Evolutionary conservation across 2,888 invertebrate species (phyloP), one percentile per base, ranked within the genome.

Genomic region (Caenorhabditis sp.): DNA sequence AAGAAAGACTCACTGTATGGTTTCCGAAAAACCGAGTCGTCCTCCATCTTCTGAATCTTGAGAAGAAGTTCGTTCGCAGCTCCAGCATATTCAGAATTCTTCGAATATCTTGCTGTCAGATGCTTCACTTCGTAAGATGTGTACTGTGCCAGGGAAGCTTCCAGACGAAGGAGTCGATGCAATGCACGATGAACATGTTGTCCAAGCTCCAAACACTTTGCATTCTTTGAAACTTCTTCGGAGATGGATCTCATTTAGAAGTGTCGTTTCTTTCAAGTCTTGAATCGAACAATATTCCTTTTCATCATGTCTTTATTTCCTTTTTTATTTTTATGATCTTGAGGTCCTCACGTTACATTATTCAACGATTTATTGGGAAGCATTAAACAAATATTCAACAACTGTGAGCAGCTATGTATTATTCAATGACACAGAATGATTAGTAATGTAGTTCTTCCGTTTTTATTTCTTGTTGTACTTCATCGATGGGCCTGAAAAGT

Each of bases 1-100:
- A 16, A 47, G 28, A 44, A 22, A 38, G n/a, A 51, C 73, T 73
- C 12, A 73, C 73, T 41, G 12, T 38, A 28, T 12, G 35, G 47
- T 49, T 49, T 59, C 8, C 47, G 12, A 14, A 58, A 58, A 44
- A 28, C 28, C 12, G 61, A 49, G 16, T 51, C 51, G 8, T 51
- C 49, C 16, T 74, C 74, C 64, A 73, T 26, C 16, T 44, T 74
- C 28, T 64, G 61, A 73, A 73, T 73, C 49, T 41, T 73, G 8
- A 41, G 4, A 1, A 74, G 14, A 1, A 63, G 51, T 10, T 58
- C 26, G 24, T 31, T 66, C 3, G 58, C n/a, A 16, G 1, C 10
- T 44, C 35, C 35, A 6, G 44, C 8, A 22, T 26, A 58, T 22
- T 54, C 47, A n/a, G 19, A 22, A 19, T 19, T 14, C 12, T 66